These are phyloP conservation scores for Dasyornis broadbenti DNA, from an alignment of 2,113 vertebrate species.

Conservation along the genomic window DNA sequence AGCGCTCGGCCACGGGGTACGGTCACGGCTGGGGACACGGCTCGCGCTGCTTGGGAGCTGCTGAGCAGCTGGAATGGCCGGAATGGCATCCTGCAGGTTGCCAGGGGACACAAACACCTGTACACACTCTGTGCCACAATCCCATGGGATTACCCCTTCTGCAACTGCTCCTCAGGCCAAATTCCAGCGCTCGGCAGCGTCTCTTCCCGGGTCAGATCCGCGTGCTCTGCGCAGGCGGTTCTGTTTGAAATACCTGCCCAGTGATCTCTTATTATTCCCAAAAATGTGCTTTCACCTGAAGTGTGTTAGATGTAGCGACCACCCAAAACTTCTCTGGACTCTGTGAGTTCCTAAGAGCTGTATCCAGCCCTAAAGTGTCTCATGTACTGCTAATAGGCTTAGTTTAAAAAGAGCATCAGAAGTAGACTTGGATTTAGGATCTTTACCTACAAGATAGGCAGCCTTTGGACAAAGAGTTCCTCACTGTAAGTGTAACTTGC, in stretches of 20 bases:
- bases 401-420: not conserved
- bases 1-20: conserved; percentile 88
- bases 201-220: not conserved
- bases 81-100: not conserved
- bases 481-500: not conserved
- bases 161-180: not conserved
- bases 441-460: not conserved
- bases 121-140: not conserved
- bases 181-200: rapidly evolving
- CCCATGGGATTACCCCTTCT: not conserved
- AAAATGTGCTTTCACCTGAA: not conserved
- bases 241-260: not conserved
- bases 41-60: rapidly evolving
- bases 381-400: not conserved
- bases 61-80: not conserved
- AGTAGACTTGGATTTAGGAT: not conserved
- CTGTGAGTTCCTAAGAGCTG: not conserved
- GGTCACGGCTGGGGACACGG: not conserved
- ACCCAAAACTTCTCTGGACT: not conserved
- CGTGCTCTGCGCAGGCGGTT: not conserved
- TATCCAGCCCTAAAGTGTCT: not conserved
- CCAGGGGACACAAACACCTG: not conserved
- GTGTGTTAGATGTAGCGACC: not conserved
- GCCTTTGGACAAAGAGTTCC: not conserved
- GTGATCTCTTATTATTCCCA: not conserved